A percentile compares a stretch with the other conserved stretches of the same genome.
Evolutionary conservation across 2,113 vertebrate species (phyloP).

Genomic region (Elanus axillaris): DNA sequence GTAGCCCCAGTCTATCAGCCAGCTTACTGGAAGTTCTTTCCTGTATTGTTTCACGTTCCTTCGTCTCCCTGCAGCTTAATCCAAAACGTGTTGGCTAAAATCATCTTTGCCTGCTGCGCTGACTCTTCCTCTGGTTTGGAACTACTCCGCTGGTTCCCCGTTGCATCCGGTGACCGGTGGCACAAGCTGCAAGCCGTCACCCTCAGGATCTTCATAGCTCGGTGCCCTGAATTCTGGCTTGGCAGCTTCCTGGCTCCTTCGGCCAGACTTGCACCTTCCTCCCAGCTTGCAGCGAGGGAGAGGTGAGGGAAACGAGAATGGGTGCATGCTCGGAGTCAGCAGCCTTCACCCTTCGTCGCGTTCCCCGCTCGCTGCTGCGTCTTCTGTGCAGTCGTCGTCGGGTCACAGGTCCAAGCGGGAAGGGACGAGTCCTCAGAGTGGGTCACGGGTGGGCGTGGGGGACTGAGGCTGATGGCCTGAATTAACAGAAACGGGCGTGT

Average conservation of each 20-base stretch:
- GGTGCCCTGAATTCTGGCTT: neutral
- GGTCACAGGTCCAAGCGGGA: neutral
- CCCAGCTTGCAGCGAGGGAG: neutral
- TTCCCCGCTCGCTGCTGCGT: neutral
- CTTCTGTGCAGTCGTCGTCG: neutral
- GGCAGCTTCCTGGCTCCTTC: neutral
- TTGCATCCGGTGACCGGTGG: neutral
- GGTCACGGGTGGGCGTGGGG: neutral
- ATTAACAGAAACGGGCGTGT: neutral
- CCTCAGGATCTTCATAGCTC: neutral
- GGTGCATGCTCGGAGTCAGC: neutral
- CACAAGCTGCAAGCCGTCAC: neutral
- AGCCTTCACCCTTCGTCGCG: accelerated
- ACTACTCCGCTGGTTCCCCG: neutral
- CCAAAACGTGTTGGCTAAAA: neutral
- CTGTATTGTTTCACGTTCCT: neutral
- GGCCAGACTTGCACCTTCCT: neutral
- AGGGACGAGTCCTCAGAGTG: neutral
- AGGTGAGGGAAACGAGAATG: neutral
- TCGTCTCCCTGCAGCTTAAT: neutral
- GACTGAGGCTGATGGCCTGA: neutral
- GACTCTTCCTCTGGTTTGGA: neutral
- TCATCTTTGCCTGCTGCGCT: neutral
- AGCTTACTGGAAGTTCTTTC: neutral
- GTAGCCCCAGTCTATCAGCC: neutral